Percentiles rank a stretch among this genome's conserved stretches.
These are phyloP conservation scores for Caenorhabditis panamensis DNA, from an alignment of 2,888 invertebrate species.

Conservation along the genomic window DNA sequence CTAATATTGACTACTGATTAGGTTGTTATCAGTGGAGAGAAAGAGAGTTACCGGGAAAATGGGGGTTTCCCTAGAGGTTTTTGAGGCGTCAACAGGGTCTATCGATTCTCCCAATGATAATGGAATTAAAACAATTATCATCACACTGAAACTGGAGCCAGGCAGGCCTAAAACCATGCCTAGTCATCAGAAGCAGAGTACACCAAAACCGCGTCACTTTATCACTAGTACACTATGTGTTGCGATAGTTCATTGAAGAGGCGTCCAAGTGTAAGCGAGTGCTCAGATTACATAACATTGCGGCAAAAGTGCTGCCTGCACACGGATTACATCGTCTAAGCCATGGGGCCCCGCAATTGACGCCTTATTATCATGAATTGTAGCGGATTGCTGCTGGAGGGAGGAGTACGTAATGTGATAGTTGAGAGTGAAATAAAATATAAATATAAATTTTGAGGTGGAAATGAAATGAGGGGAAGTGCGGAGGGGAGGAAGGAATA, in stretches of 20 bases:
- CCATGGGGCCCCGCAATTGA: background rate
- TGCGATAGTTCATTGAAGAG: slow-evolving; percentile 25
- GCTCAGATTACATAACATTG: slow-evolving; percentile 41
- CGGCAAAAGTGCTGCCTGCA: slow-evolving; percentile 6
- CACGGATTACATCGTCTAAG: slow-evolving; percentile 38
- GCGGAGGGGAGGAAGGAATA: background rate
- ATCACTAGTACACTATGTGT: slow-evolving; percentile 24
- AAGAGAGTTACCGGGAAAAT: slow-evolving; percentile 20
- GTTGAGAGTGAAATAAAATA: slow-evolving; percentile 11
- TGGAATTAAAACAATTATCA: no score
- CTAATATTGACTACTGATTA: slow-evolving; percentile 23
- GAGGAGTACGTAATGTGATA: slow-evolving; percentile 27
- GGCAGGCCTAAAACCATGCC: no score
- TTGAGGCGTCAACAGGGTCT: background rate
- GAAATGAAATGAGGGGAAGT: slow-evolving; percentile 1
- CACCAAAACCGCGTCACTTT: background rate
- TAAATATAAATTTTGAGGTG: background rate
- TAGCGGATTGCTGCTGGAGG: background rate
- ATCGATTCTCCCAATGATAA: background rate
- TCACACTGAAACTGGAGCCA: no score
- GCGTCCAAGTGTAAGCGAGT: slow-evolving; percentile 1
- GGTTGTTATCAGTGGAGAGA: slow-evolving; percentile 19
- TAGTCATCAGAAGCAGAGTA: no score
- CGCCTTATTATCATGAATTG: slow-evolving; percentile 20
- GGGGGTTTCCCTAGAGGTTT: slow-evolving; percentile 25